Evolutionary conservation across 2,888 invertebrate genomes (phyloP), one percentile per base, ranked within the genome.

Genomic region (Micropterix aruncella): DNA sequence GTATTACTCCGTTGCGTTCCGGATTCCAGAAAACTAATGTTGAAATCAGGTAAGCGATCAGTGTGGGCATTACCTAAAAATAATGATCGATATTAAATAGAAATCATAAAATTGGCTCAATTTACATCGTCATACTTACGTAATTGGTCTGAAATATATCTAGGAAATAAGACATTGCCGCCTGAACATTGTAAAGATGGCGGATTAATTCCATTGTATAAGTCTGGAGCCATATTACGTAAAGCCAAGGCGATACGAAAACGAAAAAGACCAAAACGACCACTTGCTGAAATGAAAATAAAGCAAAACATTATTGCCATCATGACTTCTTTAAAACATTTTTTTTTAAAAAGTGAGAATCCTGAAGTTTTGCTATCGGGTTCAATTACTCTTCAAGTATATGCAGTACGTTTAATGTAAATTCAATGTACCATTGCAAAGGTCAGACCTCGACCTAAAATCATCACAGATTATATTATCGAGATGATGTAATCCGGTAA

Each of bases 11-110:
- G 15, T 79, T 77, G 48, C 82, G 79, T 48, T 79, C 70, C 1
- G 82, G 80, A 27, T 73, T 80, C 92, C 92, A 93, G 52, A 83
- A 69, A 42, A 84, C 66, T 50, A 79, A 75, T 1, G 91, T 74
- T 40, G 81, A 66, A 16, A 81, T 70, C 16, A 88, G 54, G 56
- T 92, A 92, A 7, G 79, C 77, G 14, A 79, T 55, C 9, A 83
- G 64, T 52, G 86, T 59, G 14, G 80, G 67, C 50, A 77, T 59
- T 2, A 88, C 73, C 88, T 88, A 66, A 16, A 73, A 75, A 52
- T 47, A 54, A 18, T 7, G 38, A 45, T 41, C 36, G 1, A 46
- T 41, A 36, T 38, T 40, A 37, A 41, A 37, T 27, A 38, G 18
- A 19, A 43, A 37, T 40, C 40, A 37, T 37, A 38, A 47, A 44